phyloP scores from a whole-genome alignment of 1,140 invertebrate genomes.

The Notospermus geniculatus region DNA sequence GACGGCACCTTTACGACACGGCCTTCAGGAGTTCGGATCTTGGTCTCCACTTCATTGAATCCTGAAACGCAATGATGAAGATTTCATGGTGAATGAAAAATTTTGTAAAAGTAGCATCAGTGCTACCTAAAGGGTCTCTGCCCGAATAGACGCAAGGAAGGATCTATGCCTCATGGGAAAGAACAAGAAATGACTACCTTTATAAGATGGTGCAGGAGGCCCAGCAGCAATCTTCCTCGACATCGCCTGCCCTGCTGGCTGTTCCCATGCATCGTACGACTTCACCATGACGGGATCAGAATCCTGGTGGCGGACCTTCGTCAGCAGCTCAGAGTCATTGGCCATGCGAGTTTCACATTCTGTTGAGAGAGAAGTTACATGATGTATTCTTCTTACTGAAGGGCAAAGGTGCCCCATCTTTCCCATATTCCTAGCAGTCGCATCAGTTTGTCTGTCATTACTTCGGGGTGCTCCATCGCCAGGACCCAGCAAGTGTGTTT shows the following conservation, averaged over 20 bases:
- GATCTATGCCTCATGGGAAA: background rate
- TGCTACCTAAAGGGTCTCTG: background rate
- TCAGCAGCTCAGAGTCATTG: background rate
- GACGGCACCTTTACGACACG: background rate
- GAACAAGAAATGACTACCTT: conserved; percentile 29
- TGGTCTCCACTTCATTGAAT: conserved; percentile 10
- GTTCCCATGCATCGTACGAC: background rate
- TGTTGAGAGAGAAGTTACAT: too few species aligned
- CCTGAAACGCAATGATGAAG: background rate
- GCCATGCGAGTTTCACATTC: background rate
- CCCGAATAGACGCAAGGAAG: background rate
- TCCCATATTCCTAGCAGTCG: too few species aligned
- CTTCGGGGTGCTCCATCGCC: too few species aligned
- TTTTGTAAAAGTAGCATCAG: background rate
- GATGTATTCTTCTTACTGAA: too few species aligned
- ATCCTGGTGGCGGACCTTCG: background rate
- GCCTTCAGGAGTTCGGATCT: conserved; percentile 2
- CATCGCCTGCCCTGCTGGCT: conserved; percentile 21
- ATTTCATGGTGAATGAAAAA: background rate
- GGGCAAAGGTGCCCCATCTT: too few species aligned
- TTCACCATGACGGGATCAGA: background rate
- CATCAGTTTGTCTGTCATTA: too few species aligned
- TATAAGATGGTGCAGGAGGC: conserved; percentile 38
- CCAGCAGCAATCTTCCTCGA: conserved; percentile 42
- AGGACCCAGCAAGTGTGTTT: too few species aligned